phyloP scores from a whole-genome alignment of 2,113 vertebrate species.

The Datnioides undecimradiatus region DNA sequence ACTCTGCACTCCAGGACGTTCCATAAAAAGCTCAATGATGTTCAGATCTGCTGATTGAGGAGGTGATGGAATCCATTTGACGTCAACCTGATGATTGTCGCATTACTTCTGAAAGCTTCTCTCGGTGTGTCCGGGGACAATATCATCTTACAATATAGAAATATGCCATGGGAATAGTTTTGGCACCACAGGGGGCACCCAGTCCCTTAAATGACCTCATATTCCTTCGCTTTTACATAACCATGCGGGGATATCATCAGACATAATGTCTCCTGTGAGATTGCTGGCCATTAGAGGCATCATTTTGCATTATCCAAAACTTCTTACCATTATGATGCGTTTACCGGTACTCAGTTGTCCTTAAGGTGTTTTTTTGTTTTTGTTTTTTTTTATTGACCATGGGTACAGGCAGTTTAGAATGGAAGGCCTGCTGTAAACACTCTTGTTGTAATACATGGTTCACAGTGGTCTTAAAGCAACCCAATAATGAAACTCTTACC shows the following conservation, averaged over 20 bases:
- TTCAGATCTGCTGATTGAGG: constrained; percentile 69
- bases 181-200: constrained; percentile 56
- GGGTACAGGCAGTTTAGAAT: neutral
- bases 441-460: constrained; percentile 16
- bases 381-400: constrained; percentile 26
- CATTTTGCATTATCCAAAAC: constrained; percentile 56
- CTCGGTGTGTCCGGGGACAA: constrained; percentile 49
- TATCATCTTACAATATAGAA: constrained; percentile 57
- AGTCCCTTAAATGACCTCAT: constrained; percentile 67
- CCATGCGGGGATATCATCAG: constrained; percentile 57
- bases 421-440: constrained; percentile 30
- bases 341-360: constrained; percentile 17
- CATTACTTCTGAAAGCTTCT: constrained; percentile 56
- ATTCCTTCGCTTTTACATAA: constrained; percentile 62
- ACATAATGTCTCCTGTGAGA: constrained; percentile 56
- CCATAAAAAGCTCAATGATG: constrained; percentile 66
- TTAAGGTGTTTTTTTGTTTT: too few species aligned
- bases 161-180: constrained; percentile 20
- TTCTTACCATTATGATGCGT: constrained; percentile 9
- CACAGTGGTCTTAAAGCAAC: constrained; percentile 12
- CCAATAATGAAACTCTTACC: neutral
- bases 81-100: constrained; percentile 66
- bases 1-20: constrained; percentile 67
- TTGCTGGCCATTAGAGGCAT: constrained; percentile 59
- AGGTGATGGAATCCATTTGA: constrained; percentile 71